Conservation (phyloP, 2,888 invertebrate genomes). For the Caradrina clavipalpis region DNA sequence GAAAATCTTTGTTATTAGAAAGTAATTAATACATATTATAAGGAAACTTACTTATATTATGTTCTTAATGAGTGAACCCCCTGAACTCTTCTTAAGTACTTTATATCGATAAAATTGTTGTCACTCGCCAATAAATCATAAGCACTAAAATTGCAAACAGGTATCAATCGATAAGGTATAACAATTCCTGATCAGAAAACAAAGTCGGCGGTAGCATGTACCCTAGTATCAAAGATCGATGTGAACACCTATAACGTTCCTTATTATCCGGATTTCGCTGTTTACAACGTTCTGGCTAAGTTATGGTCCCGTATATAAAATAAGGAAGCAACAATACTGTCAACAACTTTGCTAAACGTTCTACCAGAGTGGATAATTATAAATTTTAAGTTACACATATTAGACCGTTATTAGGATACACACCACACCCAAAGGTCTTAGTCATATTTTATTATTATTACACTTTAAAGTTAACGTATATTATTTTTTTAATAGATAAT, state of each 20-base stretch:
- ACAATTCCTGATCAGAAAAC: constrained; percentile 49
- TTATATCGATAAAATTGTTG: constrained; percentile 69
- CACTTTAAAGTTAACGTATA: constrained; percentile 69
- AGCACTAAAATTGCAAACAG: constrained; percentile 40
- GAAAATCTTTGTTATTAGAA: constrained; percentile 56
- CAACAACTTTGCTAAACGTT: constrained; percentile 45
- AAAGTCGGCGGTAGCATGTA: constrained; percentile 47
- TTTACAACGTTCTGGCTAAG: constrained; percentile 30
- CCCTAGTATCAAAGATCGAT: constrained; percentile 42
- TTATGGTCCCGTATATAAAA: constrained; percentile 64
- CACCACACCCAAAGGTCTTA: constrained; percentile 67
- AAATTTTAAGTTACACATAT: constrained; percentile 63
- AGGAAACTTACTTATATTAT: constrained; percentile 63
- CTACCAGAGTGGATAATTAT: constrained; percentile 45
- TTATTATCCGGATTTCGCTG: constrained; percentile 24
- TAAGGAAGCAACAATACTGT: constrained; percentile 53
- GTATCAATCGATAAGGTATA: constrained; percentile 38
- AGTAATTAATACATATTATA: constrained; percentile 57
- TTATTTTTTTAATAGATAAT: constrained; percentile 65
- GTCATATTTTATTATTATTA: constrained; percentile 65
- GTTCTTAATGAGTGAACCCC: constrained; percentile 75
- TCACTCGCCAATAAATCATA: constrained; percentile 60
- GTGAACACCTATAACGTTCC: constrained; percentile 13
- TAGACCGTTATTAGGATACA: constrained; percentile 66
- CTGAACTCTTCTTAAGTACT: constrained; percentile 76